Conservation (phyloP, 1,140 invertebrate species). For the Saccostrea glomerata region DNA sequence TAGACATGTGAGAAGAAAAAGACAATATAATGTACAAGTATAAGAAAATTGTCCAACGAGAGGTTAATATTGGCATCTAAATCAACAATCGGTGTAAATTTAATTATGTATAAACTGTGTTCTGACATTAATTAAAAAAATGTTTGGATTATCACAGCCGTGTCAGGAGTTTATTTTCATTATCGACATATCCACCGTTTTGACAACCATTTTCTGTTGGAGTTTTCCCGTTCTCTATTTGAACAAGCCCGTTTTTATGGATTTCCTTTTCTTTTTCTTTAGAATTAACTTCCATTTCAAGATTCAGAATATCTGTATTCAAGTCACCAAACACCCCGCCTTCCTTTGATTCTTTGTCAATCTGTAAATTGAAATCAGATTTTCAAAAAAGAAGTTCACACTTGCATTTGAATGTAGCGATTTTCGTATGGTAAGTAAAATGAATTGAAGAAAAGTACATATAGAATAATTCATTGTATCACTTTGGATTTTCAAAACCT, state of each 20-base stretch:
- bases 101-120: too few relatives aligned
- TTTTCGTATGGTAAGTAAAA: not conserved
- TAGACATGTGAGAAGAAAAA: too few relatives aligned
- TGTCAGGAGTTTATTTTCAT: not conserved
- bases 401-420: not conserved
- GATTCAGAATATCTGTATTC: conserved; percentile 10
- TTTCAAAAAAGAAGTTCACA: not conserved
- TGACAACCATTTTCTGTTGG: not conserved
- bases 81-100: too few relatives aligned
- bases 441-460: too few relatives aligned
- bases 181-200: not conserved
- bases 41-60: too few relatives aligned
- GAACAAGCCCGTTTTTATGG: not conserved
- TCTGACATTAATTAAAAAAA: too few relatives aligned
- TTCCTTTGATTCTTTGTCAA: not conserved
- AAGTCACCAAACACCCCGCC: not conserved
- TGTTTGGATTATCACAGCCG: not conserved
- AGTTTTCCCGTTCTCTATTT: not conserved
- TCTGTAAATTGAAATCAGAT: not conserved
- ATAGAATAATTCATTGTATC: too few relatives aligned
- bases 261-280: not conserved
- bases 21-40: too few relatives aligned
- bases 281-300: not conserved
- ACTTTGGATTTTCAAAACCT: too few relatives aligned
- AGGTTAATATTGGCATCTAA: too few relatives aligned